Percentiles rank a stretch among this genome's conserved stretches.
Conservation (phyloP, 1,140 invertebrate species). For the Pemphigus obesinymphae region DNA sequence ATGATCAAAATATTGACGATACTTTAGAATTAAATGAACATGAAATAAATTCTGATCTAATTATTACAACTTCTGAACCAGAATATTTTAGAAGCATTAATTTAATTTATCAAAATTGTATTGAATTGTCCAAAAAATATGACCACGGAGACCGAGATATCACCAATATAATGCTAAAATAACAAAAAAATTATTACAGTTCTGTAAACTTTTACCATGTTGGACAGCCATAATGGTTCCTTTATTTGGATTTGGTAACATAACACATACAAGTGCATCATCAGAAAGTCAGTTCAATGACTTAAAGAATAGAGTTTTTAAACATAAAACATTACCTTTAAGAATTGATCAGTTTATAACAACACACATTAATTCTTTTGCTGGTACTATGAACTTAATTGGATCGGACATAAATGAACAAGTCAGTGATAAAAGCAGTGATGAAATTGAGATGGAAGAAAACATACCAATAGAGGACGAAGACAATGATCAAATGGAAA, state of each 20-base stretch:
- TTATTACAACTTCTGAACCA: neutral
- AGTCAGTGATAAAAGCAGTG: neutral
- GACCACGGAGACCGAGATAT: neutral
- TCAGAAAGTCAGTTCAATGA: neutral
- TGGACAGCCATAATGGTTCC: constrained; percentile 3
- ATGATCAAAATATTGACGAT: neutral
- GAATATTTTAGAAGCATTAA: neutral
- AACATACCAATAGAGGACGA: neutral
- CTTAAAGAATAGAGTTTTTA: neutral
- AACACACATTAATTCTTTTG: neutral
- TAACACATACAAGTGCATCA: neutral
- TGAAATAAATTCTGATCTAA: neutral
- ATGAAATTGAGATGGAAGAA: too few species aligned
- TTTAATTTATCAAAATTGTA: neutral
- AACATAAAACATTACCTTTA: neutral
- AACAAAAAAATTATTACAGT: neutral
- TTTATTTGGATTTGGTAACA: neutral
- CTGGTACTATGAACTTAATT: neutral
- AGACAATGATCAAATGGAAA: neutral
- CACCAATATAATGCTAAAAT: neutral
- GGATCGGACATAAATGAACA: neutral
- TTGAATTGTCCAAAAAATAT: neutral
- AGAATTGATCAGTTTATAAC: neutral
- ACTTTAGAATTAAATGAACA: neutral
- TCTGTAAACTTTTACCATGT: constrained; percentile 14